Evolutionary conservation across 2,113 vertebrate species (phyloP).

Genomic region (Strix aluco): DNA sequence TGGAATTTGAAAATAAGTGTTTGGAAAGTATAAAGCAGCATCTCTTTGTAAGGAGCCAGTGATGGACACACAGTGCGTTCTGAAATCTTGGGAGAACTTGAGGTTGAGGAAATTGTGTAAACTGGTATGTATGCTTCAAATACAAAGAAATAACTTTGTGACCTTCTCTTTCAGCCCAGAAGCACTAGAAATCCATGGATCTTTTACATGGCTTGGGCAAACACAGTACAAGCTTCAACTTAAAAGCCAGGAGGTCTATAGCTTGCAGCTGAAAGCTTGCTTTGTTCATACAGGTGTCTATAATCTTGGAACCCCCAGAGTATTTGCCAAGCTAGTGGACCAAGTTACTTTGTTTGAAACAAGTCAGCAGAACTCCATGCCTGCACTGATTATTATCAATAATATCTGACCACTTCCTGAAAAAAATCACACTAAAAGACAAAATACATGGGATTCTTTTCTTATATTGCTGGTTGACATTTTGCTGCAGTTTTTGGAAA

Average conservation of each 20-base stretch:
- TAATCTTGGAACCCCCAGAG: conserved; percentile 90
- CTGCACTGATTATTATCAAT: conserved; percentile 93
- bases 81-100: not conserved
- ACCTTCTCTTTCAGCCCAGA: conserved; percentile 78
- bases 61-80: not conserved
- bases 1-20: not conserved
- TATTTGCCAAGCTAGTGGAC: conserved; percentile 88
- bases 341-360: conserved; percentile 87
- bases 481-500: conserved; percentile 70
- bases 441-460: conserved; percentile 50
- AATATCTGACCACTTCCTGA: conserved; percentile 74
- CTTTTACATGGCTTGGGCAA: conserved; percentile 95
- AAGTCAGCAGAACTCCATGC: conserved; percentile 91
- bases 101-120: not conserved
- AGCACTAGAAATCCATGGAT: conserved; percentile 85
- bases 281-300: conserved; percentile 94
- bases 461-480: conserved; percentile 58
- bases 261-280: conserved; percentile 87
- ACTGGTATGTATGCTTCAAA: not conserved
- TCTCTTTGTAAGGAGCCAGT: not conserved
- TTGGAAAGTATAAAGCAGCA: not conserved
- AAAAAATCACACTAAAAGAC: conserved; percentile 28
- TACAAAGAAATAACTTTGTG: not conserved
- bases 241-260: conserved; percentile 82
- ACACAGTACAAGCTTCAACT: conserved; percentile 91